Base-by-base conservation (phyloP, 30 jellyfish, hydroid and myxozoan species). In the Cassiopea xamachana region DNA sequence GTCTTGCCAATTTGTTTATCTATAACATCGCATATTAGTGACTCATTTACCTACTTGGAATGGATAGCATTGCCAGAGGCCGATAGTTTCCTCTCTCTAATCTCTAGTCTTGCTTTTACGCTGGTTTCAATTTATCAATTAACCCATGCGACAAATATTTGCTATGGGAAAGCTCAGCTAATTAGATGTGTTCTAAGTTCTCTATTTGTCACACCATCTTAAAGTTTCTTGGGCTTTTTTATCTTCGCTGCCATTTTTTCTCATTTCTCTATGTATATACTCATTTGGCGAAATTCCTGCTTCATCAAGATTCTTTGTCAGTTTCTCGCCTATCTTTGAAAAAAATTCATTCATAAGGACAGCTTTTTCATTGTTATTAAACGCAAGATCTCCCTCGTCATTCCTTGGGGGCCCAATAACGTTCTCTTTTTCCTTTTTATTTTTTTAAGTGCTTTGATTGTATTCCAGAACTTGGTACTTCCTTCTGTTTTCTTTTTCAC, bases 401-500 rank as follows among this genome's bases (percentile, higher is more conserved):
- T 46, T 73, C 17, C 47, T 75, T 8, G n/a, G 46, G 46, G 85
- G 85, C 47, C 70, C 69, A 44, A 75, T 75, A 2, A 69, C 71
- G 7, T 75, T 75, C 47, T 75, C 71, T 51, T 48, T 75, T 75
- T 69, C 46, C 70, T 48, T 75, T 75, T 47, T 9, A 71, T 75
- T 44, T 27, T 71, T 44, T 69, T 75, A 44, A 75, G 46, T 69
- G 48, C 70, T 75, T 75, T 75, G 2, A 48, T 55, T 71, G 55
- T 19, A 10, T 39, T 71, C 80, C 80, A 43, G 19, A 71, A 71
- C n/a, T 71, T 55, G 58, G 87, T 18, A 60, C 87, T 79, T 77
- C 87, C 87, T 79, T 79, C 77, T 79, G 77, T 79, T 17, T 72
- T 79, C 58, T 77, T 79, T 77, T 77, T 79, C 16, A 77, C 87